Evolutionary conservation across 1,140 invertebrate genomes (phyloP).

Genomic region (Rhynchophorus ferrugineus): DNA sequence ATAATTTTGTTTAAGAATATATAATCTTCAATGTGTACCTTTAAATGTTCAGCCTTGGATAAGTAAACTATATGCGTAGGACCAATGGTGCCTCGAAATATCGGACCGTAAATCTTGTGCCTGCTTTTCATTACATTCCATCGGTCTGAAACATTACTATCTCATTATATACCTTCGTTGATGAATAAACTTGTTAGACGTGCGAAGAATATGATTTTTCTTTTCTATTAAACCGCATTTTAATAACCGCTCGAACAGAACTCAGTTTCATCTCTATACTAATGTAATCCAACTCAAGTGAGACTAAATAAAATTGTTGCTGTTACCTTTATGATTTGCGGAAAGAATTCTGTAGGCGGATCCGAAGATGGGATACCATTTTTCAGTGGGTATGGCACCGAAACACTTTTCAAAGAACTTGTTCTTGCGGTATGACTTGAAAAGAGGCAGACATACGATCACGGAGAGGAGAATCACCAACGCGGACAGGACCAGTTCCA

Average conservation of each 20-base stretch:
- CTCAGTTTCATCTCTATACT: too few relatives aligned
- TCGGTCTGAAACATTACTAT: conserved; percentile 13
- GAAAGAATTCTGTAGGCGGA: conserved; percentile 4
- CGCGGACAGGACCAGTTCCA: neutral
- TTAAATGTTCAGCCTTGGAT: conserved; percentile 32
- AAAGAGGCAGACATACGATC: neutral
- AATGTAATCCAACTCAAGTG: too few relatives aligned
- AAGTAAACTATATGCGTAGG: conserved; percentile 28
- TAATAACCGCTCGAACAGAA: too few relatives aligned
- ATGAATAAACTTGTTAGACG: too few relatives aligned
- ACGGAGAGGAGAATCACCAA: neutral
- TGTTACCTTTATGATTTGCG: conserved; percentile 11
- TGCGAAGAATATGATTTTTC: too few relatives aligned
- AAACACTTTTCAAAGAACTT: conserved; percentile 1
- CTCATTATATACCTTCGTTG: too few relatives aligned
- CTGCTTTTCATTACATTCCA: conserved; percentile 3
- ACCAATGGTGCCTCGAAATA: conserved; percentile 32
- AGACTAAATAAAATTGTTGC: too few relatives aligned
- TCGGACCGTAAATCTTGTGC: conserved; percentile 24
- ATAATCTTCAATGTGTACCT: conserved; percentile 21
- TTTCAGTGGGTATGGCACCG: conserved; percentile 16
- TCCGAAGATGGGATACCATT: conserved; percentile 23
- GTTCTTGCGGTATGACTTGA: neutral
- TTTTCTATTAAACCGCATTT: too few relatives aligned
- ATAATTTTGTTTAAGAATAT: neutral